These are phyloP conservation scores for Nasonia giraulti DNA, from an alignment of 1,140 invertebrate genomes.

Conservation along the genomic window DNA sequence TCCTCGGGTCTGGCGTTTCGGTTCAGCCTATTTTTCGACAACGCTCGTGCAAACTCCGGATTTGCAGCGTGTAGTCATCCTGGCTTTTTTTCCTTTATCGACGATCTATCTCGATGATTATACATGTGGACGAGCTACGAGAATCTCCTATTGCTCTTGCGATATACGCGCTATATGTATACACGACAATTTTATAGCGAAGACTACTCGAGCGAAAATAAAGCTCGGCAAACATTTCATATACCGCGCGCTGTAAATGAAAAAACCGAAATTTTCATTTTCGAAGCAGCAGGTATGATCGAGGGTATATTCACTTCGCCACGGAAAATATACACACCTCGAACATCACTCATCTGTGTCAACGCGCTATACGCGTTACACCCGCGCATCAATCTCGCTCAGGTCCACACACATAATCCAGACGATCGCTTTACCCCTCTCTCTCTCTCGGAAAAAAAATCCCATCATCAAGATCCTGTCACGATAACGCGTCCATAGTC, in stretches of 20 bases:
- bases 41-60: neutral
- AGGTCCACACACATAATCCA: neutral
- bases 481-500: constrained; percentile 24
- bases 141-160: no score
- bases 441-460: constrained; percentile 22
- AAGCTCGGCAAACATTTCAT: neutral
- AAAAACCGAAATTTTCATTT: constrained; percentile 7
- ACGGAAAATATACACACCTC: neutral
- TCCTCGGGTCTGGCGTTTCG: neutral
- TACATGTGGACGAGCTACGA: no score
- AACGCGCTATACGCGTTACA: neutral
- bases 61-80: neutral
- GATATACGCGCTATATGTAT: no score
- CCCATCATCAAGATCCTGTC: constrained; percentile 40
- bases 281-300: neutral
- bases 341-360: constrained; percentile 6
- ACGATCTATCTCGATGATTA: neutral
- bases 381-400: constrained; percentile 16
- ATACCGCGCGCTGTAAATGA: neutral
- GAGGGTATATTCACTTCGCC: neutral
- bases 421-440: neutral
- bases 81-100: neutral
- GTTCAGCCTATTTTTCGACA: constrained; percentile 22
- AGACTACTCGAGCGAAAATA: no score
- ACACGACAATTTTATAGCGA: no score